Evolutionary conservation across 2,113 vertebrate species (phyloP).

Genomic region (Thalassoma bifasciatum): DNA sequence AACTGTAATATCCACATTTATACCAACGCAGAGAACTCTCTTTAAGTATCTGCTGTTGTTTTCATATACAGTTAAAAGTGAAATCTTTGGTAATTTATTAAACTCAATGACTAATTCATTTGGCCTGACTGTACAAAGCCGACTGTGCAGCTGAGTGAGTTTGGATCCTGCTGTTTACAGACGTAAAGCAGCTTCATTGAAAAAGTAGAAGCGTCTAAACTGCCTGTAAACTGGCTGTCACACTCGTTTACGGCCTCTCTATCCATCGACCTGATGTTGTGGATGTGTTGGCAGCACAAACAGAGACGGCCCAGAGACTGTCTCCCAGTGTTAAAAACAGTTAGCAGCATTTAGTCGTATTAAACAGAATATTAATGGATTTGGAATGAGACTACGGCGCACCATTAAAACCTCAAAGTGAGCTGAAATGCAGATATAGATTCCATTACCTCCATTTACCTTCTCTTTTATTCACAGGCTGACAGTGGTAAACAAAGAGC

Average conservation of each 20-base stretch:
- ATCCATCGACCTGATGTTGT: constrained; percentile 72
- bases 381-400: constrained; percentile 65
- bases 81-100: not conserved
- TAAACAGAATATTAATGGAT: constrained; percentile 78
- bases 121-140: constrained; percentile 12
- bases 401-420: constrained; percentile 78
- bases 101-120: not conserved
- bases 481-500: constrained; percentile 80
- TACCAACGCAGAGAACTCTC: not conserved
- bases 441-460: constrained; percentile 80
- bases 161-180: constrained; percentile 52
- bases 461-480: constrained; percentile 74
- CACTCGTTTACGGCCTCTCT: constrained; percentile 61
- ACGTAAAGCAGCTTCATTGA: constrained; percentile 51
- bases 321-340: constrained; percentile 70
- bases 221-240: constrained; percentile 73
- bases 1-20: not conserved
- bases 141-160: constrained; percentile 32
- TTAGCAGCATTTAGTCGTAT: constrained; percentile 72
- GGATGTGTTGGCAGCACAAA: constrained; percentile 74
- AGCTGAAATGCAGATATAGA: constrained; percentile 61
- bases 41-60: not conserved
- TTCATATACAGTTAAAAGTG: not conserved
- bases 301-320: constrained; percentile 61
- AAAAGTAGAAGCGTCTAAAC: constrained; percentile 61